Percentiles rank a stretch among this genome's conserved stretches.
These are phyloP conservation scores for Macroglossus sobrinus DNA, from an alignment of 2,113 vertebrate species.

Conservation along the genomic window DNA sequence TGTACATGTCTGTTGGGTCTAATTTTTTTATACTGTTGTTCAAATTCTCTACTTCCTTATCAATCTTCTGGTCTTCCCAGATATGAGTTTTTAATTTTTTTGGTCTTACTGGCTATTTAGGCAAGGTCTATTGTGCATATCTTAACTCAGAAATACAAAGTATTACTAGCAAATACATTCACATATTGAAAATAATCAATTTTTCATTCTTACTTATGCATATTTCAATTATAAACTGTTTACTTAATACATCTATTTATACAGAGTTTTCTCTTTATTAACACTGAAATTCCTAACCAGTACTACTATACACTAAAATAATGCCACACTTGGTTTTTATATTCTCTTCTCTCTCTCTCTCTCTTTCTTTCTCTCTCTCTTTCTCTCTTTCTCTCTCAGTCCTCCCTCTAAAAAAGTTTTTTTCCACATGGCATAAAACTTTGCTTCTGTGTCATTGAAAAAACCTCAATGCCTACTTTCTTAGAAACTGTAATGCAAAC, in stretches of 20 bases:
- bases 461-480: neutral
- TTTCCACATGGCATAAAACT: neutral
- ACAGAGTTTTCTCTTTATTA: neutral
- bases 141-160: neutral
- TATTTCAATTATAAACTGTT: neutral
- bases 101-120: neutral
- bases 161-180: neutral
- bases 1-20: too few relatives aligned
- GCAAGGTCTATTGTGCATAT: neutral
- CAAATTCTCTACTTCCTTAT: neutral
- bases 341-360: neutral
- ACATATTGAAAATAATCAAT: neutral
- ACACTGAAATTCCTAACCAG: neutral
- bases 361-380: neutral
- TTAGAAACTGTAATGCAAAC: neutral
- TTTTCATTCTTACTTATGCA: neutral
- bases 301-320: neutral
- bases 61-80: neutral
- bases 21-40: neutral
- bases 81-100: neutral
- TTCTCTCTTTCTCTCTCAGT: too few relatives aligned
- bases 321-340: neutral
- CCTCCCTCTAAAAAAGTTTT: neutral
- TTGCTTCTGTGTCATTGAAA: neutral
- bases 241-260: neutral